phyloP scores from a whole-genome alignment of 1,140 invertebrate species.

The Pogonomyrmex barbatus region DNA sequence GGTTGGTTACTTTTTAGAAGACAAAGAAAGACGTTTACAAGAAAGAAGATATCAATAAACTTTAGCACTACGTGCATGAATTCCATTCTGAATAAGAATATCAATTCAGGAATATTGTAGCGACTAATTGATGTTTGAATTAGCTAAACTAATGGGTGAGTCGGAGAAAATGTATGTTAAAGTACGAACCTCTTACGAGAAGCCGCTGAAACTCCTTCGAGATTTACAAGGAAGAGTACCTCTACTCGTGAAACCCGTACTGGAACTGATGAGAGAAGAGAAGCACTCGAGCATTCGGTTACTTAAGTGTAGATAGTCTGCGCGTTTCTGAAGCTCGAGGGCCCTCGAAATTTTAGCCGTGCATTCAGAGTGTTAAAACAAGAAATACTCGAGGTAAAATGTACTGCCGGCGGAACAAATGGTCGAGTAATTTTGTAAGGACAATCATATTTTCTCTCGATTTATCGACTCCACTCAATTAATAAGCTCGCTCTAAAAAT shows the following conservation, averaged over 20 bases:
- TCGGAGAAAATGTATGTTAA: neutral
- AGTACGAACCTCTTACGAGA: neutral
- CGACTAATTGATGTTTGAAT: constrained; percentile 6
- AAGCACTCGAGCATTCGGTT: constrained; percentile 28
- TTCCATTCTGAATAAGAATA: neutral
- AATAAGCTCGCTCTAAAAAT: constrained; percentile 5
- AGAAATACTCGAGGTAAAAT: constrained; percentile 54
- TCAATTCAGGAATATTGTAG: neutral
- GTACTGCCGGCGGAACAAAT: constrained; percentile 16
- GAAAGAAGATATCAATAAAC: neutral
- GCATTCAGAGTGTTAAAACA: constrained; percentile 35
- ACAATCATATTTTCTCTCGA: constrained; percentile 47
- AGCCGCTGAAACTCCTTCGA: neutral
- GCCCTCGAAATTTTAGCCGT: constrained; percentile 23
- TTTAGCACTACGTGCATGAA: neutral
- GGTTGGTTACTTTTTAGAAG: constrained; percentile 22
- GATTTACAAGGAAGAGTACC: constrained; percentile 13
- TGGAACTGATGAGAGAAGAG: neutral
- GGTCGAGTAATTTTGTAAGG: constrained; percentile 29
- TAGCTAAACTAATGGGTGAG: neutral
- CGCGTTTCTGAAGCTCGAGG: constrained; percentile 21
- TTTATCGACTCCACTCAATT: constrained; percentile 51
- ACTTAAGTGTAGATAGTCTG: constrained; percentile 36
- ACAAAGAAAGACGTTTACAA: neutral
- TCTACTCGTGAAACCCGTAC: constrained; percentile 30